phyloP scores from a whole-genome alignment of 2,113 vertebrate genomes.

The Ascaphus truei region DNA sequence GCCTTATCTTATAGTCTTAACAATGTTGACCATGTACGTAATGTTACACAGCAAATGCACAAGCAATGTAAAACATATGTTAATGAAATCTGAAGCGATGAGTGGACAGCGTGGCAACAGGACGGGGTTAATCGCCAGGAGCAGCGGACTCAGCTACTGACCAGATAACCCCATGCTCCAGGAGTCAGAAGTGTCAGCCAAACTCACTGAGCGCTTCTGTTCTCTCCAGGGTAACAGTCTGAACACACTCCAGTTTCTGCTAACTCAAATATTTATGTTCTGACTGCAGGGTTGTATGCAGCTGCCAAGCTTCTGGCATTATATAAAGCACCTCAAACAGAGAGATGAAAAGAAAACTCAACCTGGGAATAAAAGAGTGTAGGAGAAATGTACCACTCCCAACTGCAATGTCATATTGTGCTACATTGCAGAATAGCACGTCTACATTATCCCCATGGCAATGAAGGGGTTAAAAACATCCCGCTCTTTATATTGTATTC shows the following conservation, averaged over 20 bases:
- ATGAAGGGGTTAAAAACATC: not conserved
- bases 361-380: too few species aligned
- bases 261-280: slow-evolving; percentile 26
- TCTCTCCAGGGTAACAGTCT: not conserved
- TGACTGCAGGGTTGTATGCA: not conserved
- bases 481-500: not conserved
- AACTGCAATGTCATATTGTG: too few species aligned
- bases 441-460: too few species aligned
- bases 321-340: not conserved
- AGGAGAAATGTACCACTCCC: too few species aligned
- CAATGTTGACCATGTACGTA: too few species aligned
- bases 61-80: too few species aligned
- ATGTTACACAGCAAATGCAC: too few species aligned
- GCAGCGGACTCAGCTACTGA: not conserved
- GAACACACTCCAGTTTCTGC: slow-evolving; percentile 13
- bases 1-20: too few species aligned
- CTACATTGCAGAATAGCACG: too few species aligned
- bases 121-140: too few species aligned
- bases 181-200: not conserved
- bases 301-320: slow-evolving; percentile 1
- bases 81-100: too few species aligned
- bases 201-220: not conserved
- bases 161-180: not conserved
- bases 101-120: too few species aligned
- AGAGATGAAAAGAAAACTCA: not conserved